These are phyloP conservation scores for Clinocottus analis DNA, from an alignment of 2,113 vertebrate species.

Conservation along the genomic window DNA sequence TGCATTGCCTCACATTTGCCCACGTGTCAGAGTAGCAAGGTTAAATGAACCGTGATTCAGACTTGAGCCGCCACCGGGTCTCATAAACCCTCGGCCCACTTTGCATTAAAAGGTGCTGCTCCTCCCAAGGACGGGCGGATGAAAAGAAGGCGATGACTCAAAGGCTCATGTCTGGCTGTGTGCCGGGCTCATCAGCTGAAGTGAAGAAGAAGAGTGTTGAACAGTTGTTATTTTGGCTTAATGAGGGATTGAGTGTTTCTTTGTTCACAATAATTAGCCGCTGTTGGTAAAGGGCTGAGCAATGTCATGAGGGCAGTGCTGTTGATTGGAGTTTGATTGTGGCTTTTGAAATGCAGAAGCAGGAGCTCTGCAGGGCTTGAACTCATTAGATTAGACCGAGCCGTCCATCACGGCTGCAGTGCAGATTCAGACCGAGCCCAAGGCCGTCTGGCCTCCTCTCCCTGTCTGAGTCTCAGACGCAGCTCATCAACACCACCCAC, in stretches of 20 bases:
- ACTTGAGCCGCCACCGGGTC: conserved; percentile 2
- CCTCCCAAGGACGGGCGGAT: conserved; percentile 4
- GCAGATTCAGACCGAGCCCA: conserved; percentile 1
- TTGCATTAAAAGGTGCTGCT: conserved; percentile 33
- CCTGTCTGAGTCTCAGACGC: neutral
- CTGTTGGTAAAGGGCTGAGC: neutral
- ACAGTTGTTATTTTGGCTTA: neutral
- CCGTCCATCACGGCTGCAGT: neutral
- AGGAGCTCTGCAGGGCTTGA: neutral
- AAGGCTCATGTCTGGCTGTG: neutral
- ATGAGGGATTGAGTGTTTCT: neutral
- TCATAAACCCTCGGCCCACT: conserved; percentile 29
- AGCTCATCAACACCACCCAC: conserved; percentile 20
- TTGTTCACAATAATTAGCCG: conserved; percentile 7
- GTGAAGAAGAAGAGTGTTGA: neutral
- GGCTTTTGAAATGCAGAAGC: neutral
- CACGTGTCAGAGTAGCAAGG: conserved; percentile 7
- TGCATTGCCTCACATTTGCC: conserved; percentile 2
- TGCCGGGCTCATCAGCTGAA: conserved; percentile 6
- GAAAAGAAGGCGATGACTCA: conserved; percentile 49
- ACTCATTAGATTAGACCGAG: neutral
- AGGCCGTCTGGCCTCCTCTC: neutral
- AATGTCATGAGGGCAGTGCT: neutral
- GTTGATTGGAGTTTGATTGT: neutral
- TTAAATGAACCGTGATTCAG: conserved; percentile 38